Evolutionary conservation across 1,140 invertebrate genomes (phyloP), one percentile per base, ranked within the genome.

Genomic region (Berghia stephanieae): DNA sequence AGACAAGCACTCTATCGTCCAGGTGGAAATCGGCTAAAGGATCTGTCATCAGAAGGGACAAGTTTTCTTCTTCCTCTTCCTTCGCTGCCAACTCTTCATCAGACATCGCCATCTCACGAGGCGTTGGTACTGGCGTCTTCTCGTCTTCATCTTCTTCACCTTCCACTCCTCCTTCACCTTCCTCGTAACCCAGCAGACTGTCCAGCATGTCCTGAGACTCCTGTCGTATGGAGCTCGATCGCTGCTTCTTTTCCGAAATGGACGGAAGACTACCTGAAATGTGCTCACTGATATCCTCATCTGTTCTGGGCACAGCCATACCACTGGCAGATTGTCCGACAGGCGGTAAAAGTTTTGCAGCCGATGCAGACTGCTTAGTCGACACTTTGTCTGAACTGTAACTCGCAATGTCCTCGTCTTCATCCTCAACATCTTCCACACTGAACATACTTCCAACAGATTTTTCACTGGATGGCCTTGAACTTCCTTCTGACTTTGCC

Each of bases 1-100:
- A 93, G 10, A 98, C 95, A 78, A 97, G 95, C 18, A 99, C 96
- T 66, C 95, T 92, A 84, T 98, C 96, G 36, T 96, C 96, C 78
- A 96, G 87, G 84, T 93, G 93, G 72, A 85, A 86, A 27, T 86
- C 82, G 16, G 77, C 83, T 10, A 86, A 70, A 8, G 80, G 80
- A 72, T 84, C 84, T 31, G 81, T 81, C 46, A 80, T 49, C n/a
- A 80, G 74, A 16, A 79, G 67, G 27, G 77, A 43, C 13, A 42
- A 72, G 42, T 78, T 77, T 21, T 79, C 77, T 40, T 68, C 76
- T n/a, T 80, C 74, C 8, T 63, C 57, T 27, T 63, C 57, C 10
- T 63, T 31, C 27, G 10, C 10, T 13, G 60, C 55, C 18, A 63
- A 74, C 42, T 68, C 79, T 36, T 36, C 69, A 3, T 52, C 78